Conservation (phyloP, 2,113 vertebrate genomes). For the Eptesicus fuscus region DNA sequence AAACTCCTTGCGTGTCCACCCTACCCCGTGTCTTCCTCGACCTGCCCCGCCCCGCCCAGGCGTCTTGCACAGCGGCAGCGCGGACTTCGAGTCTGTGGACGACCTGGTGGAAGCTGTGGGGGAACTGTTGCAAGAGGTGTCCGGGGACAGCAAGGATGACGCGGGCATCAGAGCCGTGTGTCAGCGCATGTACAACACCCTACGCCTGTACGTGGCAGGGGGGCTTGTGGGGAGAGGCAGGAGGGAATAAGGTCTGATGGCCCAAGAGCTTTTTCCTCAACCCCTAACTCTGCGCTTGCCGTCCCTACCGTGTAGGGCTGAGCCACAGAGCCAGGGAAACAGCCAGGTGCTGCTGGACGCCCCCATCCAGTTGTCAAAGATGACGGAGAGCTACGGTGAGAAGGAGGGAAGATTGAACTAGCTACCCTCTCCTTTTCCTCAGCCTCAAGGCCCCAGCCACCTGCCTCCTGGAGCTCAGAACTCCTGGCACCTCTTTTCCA, state of each 20-base stretch:
- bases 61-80: constrained; percentile 88
- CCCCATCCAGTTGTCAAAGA: constrained; percentile 96
- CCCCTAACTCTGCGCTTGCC: background rate
- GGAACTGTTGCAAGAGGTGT: constrained; percentile 92
- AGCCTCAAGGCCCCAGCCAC: background rate
- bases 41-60: constrained; percentile 79
- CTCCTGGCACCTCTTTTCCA: background rate
- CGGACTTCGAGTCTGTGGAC: constrained; percentile 94
- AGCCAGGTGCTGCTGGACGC: constrained; percentile 91
- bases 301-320: constrained; percentile 63
- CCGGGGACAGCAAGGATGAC: constrained; percentile 92
- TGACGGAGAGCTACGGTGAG: constrained; percentile 89
- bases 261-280: background rate
- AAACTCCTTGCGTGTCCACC: background rate
- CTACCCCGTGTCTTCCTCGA: background rate
- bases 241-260: background rate
- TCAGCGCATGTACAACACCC: constrained; percentile 94
- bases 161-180: constrained; percentile 93
- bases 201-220: constrained; percentile 87
- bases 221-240: background rate
- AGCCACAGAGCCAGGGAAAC: constrained; percentile 78
- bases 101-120: constrained; percentile 95
- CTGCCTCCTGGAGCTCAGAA: background rate
- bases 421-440: background rate
- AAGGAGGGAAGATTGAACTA: background rate